Percentiles rank a stretch among this genome's conserved stretches.
Conservation (phyloP, 2,113 vertebrate species). For the Ginglymostoma cirratum region DNA sequence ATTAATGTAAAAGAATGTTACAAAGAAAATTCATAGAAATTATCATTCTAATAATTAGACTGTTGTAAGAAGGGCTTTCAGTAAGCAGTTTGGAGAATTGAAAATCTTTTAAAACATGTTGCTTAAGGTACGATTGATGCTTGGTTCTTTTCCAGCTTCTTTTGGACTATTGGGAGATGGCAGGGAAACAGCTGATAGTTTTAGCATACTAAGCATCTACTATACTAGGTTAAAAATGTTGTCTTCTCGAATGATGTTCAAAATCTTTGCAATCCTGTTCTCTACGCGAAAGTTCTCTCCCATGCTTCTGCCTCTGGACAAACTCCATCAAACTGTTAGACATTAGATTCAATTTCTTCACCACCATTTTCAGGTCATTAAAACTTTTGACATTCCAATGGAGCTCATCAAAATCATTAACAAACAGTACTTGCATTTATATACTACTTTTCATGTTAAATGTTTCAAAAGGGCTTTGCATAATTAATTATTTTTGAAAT, state of each 20-base stretch:
- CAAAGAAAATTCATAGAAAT: not conserved
- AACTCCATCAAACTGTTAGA: conserved; percentile 17
- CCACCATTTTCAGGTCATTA: not conserved
- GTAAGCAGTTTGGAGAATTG: not conserved
- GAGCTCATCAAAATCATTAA: conserved; percentile 20
- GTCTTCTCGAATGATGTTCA: conserved; percentile 8
- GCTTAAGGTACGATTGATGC: not conserved
- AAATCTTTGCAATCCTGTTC: not conserved
- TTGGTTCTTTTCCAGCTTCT: not conserved
- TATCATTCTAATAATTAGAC: conserved; percentile 11
- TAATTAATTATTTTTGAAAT: conserved; percentile 23
- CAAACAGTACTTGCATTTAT: not conserved
- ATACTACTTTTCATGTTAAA: conserved; percentile 1
- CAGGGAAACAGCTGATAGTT: not conserved
- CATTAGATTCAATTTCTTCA: not conserved
- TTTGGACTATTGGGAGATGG: not conserved
- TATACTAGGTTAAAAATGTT: not conserved
- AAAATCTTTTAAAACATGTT: not conserved
- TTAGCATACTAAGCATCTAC: not conserved
- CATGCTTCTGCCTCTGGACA: not conserved
- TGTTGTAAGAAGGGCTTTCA: not conserved
- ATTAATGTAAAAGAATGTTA: conserved; percentile 10
- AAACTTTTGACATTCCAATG: not conserved
- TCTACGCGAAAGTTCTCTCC: not conserved
- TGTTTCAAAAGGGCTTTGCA: conserved; percentile 20